A percentile compares a stretch with the other conserved stretches of the same genome.
Evolutionary conservation across 2,113 vertebrate genomes (phyloP).

Genomic region (Neogobius melanostomus): DNA sequence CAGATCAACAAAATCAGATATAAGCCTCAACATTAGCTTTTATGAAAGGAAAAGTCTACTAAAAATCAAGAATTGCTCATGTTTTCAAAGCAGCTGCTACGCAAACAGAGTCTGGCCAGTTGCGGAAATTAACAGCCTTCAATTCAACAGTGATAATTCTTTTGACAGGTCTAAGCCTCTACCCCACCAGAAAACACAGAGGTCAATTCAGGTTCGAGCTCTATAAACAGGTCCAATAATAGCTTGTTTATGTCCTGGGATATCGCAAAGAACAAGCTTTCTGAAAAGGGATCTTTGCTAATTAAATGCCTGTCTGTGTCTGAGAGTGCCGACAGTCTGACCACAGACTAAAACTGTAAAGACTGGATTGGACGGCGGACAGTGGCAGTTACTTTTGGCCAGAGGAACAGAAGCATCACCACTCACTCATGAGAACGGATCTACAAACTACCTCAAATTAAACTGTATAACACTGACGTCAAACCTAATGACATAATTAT

Average conservation of each 20-base stretch:
- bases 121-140: constrained; percentile 38
- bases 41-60: not conserved
- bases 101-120: constrained; percentile 41
- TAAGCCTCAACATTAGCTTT: too few species aligned
- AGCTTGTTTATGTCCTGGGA: constrained; percentile 68
- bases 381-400: constrained; percentile 34
- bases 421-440: not conserved
- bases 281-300: constrained; percentile 18
- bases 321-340: constrained; percentile 31
- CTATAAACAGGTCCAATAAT: constrained; percentile 74
- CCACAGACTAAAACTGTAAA: constrained; percentile 29
- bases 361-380: constrained; percentile 35
- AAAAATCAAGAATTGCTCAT: not conserved
- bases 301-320: constrained; percentile 25
- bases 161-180: constrained; percentile 39
- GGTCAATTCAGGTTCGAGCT: constrained; percentile 52
- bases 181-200: constrained; percentile 50
- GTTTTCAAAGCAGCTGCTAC: not conserved
- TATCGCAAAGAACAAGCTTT: constrained; percentile 50
- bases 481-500: not conserved
- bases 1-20: too few species aligned
- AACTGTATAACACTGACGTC: not conserved
- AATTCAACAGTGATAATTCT: constrained; percentile 65
- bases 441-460: not conserved
- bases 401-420: constrained; percentile 8